Percentiles rank a stretch among this genome's conserved stretches.
Evolutionary conservation across 2,797 vertebrate genomes (phyloP).

Genomic region (Benthosema pterotum): DNA sequence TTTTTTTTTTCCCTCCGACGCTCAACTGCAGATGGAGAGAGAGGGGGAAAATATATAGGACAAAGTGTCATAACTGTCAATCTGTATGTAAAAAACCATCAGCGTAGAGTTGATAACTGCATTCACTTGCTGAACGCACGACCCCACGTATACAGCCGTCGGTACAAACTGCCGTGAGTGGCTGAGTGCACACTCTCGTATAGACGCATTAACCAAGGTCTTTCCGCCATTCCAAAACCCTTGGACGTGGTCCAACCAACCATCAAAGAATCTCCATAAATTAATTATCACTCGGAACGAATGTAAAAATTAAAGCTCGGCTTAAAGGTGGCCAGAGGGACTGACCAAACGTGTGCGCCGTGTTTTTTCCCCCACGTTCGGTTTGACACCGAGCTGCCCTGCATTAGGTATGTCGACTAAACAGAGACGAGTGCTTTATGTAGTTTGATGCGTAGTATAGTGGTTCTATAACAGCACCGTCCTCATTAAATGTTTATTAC

Average conservation of each 20-base stretch:
- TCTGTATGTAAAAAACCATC: conserved; percentile 28
- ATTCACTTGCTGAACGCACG: conserved; percentile 38
- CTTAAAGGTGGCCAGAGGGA: conserved; percentile 13
- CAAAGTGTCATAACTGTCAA: conserved; percentile 41
- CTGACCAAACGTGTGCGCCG: not conserved
- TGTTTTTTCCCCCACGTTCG: conserved; percentile 14
- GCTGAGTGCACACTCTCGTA: conserved; percentile 26
- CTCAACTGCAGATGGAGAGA: conserved; percentile 31
- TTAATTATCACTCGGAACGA: conserved; percentile 46
- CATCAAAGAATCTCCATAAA: conserved; percentile 47
- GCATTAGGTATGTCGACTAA: conserved; percentile 3
- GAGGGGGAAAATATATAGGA: conserved; percentile 46
- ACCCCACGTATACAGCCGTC: conserved; percentile 24
- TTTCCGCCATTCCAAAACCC: not conserved
- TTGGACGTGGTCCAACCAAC: conserved; percentile 36
- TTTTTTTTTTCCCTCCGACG: conserved; percentile 21
- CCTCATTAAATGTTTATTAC: conserved; percentile 35
- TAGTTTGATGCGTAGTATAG: not conserved
- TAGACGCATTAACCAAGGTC: conserved; percentile 26
- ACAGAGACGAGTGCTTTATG: not conserved
- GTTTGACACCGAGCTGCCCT: not conserved
- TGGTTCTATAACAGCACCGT: conserved; percentile 8
- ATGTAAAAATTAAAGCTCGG: conserved; percentile 34
- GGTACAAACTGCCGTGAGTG: conserved; percentile 14
- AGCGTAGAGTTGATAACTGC: conserved; percentile 14